Evolutionary conservation across 2,113 vertebrate species (phyloP), one percentile per base, ranked within the genome.

Genomic region (Gorsachius goisagi): DNA sequence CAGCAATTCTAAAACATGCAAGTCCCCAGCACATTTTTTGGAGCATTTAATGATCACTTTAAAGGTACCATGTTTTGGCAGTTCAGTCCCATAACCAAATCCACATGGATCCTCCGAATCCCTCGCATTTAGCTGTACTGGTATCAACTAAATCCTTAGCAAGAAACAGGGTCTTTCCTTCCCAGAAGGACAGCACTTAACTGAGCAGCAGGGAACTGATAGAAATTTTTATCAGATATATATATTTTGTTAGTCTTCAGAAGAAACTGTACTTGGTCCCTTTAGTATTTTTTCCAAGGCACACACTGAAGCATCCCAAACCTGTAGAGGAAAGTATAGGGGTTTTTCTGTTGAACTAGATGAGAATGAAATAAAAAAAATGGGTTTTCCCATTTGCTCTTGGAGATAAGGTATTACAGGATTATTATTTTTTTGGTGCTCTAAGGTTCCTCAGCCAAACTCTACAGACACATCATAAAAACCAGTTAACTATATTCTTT

Each of bases 401-500:
- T 62, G 6, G 22, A 90, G 72, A 90, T 26, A 58, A 21, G 32
- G 55, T 67, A 93, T 47, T 80, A 63, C 12, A 45, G 18, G 32
- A 75, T 56, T 85, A 28, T 5, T 16, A 8, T 19, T 41, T 52
- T 73, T 39, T 45, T 49, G 6, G 33, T 85, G 60, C 20, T 74
- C 12, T 66, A 55, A 55, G 41, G 39, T 39, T 75, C 47, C 52
- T 64, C 28, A 73, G 71, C 9, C 58, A 83, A 94, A 76, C 18
- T 44, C 8, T 18, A 74, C 1, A 85, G 72, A 90, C 83, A 90
- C 67, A 9, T 67, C 58, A 94, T 90, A 88, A 94, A 96, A 71
- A 9, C 0, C 53, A 77, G 27, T 41, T 85, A 49, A 32, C 9
- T 59, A 33, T 45, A 64, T n/a, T 56, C 37, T 55, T 77, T 62